Percentiles rank a stretch among this genome's conserved stretches.
Evolutionary conservation across 2,113 vertebrate genomes (phyloP).

Genomic region (Poeciliopsis occidentalis): DNA sequence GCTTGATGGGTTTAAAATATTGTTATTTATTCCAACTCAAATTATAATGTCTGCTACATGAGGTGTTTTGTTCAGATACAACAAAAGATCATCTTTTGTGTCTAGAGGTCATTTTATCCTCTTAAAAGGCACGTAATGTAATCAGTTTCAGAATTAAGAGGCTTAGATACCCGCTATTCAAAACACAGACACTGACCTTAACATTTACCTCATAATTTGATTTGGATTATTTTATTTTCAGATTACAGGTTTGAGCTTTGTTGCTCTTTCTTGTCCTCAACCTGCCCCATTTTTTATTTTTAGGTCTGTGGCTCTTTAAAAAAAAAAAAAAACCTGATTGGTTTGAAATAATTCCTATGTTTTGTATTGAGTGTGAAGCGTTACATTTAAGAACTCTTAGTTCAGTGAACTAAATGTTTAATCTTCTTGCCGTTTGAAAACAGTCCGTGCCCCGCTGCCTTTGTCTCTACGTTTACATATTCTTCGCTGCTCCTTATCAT

Average conservation of each 20-base stretch:
- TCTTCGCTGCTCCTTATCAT: slow-evolving; percentile 41
- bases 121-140: no score
- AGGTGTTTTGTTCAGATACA: neutral
- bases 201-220: neutral
- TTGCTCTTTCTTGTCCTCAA: neutral
- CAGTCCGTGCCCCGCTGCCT: slow-evolving; percentile 32
- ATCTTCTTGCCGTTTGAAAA: slow-evolving; percentile 16
- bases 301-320: neutral
- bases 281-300: neutral
- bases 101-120: neutral
- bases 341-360: neutral
- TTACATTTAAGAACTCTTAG: neutral
- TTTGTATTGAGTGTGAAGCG: no score
- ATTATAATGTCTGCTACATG: neutral
- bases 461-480: slow-evolving; percentile 58
- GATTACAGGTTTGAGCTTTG: neutral
- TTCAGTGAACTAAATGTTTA: neutral
- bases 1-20: neutral
- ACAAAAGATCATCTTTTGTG: neutral
- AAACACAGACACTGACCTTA: no score
- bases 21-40: neutral
- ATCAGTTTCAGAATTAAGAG: neutral
- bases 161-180: neutral
- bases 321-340: neutral
- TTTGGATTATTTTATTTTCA: neutral